Percentiles rank a stretch among this genome's conserved stretches.
These are phyloP conservation scores for Callipepla californica DNA, from an alignment of 2,113 vertebrate species.

Conservation along the genomic window DNA sequence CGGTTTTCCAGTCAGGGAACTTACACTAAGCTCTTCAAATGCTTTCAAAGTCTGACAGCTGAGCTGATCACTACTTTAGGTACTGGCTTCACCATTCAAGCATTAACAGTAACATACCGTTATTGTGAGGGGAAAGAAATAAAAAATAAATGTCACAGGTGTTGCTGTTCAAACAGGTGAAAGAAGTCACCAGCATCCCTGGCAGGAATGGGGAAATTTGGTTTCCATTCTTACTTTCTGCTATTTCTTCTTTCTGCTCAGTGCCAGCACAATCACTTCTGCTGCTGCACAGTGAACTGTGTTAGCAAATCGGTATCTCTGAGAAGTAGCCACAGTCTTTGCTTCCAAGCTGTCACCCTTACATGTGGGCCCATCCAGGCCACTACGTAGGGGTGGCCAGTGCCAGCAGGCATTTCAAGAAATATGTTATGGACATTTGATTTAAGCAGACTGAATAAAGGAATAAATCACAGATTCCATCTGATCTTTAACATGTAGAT, in stretches of 20 bases:
- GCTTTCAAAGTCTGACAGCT: background rate
- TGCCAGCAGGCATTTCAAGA: background rate
- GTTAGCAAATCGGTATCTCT: background rate
- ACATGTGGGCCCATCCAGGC: background rate
- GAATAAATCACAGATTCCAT: background rate
- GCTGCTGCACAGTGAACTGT: background rate
- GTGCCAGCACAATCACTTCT: background rate
- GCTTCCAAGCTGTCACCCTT: background rate
- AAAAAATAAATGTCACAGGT: background rate
- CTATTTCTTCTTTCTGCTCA: background rate
- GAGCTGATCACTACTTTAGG: background rate
- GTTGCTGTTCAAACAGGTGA: background rate
- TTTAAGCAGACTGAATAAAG: background rate
- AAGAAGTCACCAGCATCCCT: background rate
- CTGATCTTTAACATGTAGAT: background rate
- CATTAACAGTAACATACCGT: accelerated
- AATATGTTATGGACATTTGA: background rate
- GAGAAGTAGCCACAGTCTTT: background rate
- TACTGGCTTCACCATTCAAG: background rate
- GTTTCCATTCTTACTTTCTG: background rate
- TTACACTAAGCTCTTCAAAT: background rate
- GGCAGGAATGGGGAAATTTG: background rate
- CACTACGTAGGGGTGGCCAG: no score
- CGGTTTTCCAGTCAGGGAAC: background rate
- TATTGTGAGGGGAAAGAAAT: accelerated